These are phyloP conservation scores for Sebastes minor DNA, from an alignment of 2,797 vertebrate genomes.

Conservation along the genomic window DNA sequence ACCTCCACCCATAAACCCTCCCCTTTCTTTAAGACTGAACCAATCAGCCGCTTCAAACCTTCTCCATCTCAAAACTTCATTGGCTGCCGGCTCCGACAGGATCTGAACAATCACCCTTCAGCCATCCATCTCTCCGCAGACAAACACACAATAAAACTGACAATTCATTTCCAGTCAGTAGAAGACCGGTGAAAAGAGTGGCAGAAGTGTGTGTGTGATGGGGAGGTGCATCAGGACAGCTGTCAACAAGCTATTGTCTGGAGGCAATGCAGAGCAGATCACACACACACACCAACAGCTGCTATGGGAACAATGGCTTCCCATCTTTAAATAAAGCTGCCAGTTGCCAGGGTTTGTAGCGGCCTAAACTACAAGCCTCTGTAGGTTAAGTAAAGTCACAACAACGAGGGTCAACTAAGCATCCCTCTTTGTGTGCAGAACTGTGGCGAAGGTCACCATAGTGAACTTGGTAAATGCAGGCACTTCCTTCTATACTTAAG, in stretches of 20 bases:
- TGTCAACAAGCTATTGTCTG: constrained; percentile 72
- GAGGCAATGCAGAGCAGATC: constrained; percentile 34
- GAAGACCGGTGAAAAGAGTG: constrained; percentile 46
- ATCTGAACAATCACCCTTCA: constrained; percentile 39
- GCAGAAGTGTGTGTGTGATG: constrained; percentile 8
- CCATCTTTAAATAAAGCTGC: constrained; percentile 66
- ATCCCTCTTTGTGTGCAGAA: not conserved
- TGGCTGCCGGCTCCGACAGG: constrained; percentile 21
- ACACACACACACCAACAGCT: constrained; percentile 58
- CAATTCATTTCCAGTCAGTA: constrained; percentile 54
- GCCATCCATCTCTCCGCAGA: constrained; percentile 52
- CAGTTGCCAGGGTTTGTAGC: constrained; percentile 29
- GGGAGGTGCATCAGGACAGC: constrained; percentile 50
- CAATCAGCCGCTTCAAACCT: constrained; percentile 9
- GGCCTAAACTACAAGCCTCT: not conserved
- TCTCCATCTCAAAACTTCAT: constrained; percentile 32
- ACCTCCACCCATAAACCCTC: not conserved
- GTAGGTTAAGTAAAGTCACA: not conserved
- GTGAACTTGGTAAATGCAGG: not conserved
- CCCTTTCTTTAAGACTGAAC: constrained; percentile 14
- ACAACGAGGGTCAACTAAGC: not conserved
- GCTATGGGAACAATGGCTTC: constrained; percentile 59
- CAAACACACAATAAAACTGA: constrained; percentile 60
- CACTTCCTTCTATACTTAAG: not conserved
- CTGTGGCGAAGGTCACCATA: not conserved